Conservation (phyloP, 2,113 vertebrate species). For the Paratilapia polleni region DNA sequence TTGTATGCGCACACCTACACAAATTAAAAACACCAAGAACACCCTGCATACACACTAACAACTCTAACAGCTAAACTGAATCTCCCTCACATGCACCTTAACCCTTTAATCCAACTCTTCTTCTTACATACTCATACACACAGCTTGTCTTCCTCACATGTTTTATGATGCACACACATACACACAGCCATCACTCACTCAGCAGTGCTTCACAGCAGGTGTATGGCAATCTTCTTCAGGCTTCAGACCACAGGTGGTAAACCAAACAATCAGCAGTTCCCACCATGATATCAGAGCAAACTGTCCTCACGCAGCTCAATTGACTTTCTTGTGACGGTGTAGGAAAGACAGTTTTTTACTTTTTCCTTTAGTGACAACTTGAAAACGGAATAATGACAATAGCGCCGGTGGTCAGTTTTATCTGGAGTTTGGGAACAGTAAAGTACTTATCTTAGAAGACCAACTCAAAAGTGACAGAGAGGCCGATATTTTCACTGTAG, state of each 20-base stretch:
- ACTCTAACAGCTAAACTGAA: slow-evolving; percentile 2
- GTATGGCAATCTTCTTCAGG: slow-evolving; percentile 64
- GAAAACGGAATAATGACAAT: slow-evolving; percentile 26
- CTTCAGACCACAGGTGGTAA: slow-evolving; percentile 65
- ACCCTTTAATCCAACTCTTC: background rate
- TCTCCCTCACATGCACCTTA: background rate
- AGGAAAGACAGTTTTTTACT: background rate
- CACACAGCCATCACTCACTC: slow-evolving; percentile 56
- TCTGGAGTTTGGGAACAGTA: background rate
- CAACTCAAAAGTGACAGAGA: background rate
- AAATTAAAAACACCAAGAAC: background rate
- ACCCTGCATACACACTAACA: background rate
- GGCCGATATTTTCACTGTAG: background rate
- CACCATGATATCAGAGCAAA: slow-evolving; percentile 50
- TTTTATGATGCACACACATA: background rate
- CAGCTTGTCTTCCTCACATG: background rate
- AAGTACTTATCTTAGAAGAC: background rate
- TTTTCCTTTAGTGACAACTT: slow-evolving; percentile 16
- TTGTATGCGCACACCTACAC: slow-evolving; percentile 2
- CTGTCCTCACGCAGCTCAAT: slow-evolving; percentile 51
- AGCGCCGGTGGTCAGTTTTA: slow-evolving; percentile 22
- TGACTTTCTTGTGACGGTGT: slow-evolving; percentile 32
- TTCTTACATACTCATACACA: background rate
- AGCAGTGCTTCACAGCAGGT: slow-evolving; percentile 36
- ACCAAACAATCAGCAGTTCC: slow-evolving; percentile 71